Conservation (phyloP, 2,113 vertebrate genomes). For the Misgurnus mizolepis region DNA sequence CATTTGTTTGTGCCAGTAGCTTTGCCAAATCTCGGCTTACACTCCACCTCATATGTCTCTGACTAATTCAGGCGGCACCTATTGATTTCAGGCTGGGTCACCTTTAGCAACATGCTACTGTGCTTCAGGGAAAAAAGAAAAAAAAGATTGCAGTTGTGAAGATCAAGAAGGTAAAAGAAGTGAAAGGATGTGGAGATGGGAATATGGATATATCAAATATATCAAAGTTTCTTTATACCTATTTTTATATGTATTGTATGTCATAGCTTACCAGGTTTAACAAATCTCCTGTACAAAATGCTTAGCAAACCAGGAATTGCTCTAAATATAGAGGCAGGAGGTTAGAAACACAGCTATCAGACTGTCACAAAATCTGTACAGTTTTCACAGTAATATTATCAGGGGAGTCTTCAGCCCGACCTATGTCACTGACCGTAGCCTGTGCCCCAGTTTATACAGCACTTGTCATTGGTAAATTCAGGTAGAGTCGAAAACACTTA, state of each 20-base stretch:
- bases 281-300: background rate
- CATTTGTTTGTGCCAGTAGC: conserved; percentile 38
- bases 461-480: conserved; percentile 28
- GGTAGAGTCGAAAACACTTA: background rate
- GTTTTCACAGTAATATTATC: background rate
- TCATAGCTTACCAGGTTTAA: background rate
- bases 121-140: conserved; percentile 22
- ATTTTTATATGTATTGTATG: too few relatives aligned
- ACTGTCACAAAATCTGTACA: conserved; percentile 3
- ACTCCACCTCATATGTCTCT: conserved; percentile 53
- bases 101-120: conserved; percentile 35
- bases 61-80: conserved; percentile 59
- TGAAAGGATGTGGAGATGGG: conserved; percentile 1
- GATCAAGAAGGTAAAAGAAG: conserved; percentile 18
- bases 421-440: background rate
- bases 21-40: conserved; percentile 50
- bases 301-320: background rate
- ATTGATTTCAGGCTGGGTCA: conserved; percentile 53
- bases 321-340: background rate
- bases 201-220: background rate
- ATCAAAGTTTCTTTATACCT: too few relatives aligned
- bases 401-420: background rate
- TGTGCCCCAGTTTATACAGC: conserved; percentile 24
- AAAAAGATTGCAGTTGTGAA: conserved; percentile 10
- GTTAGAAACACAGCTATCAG: conserved; percentile 23